Conservation (phyloP, 2,888 invertebrate species). For the Chloroclystis v-ata region DNA sequence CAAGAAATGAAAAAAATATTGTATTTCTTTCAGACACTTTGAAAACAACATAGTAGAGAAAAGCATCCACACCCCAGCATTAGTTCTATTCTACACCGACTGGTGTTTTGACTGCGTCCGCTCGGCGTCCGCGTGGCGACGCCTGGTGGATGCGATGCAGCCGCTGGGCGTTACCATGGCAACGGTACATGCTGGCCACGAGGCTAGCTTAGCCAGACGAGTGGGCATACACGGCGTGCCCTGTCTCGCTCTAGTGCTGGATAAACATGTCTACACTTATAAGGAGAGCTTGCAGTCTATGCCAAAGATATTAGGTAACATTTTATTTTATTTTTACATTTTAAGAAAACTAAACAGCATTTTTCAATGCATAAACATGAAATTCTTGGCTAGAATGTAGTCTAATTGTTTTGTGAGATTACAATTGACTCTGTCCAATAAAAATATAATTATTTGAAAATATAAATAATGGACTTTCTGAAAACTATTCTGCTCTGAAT, state of each 20-base stretch:
- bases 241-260: conserved; percentile 86
- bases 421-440: too few species aligned
- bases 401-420: too few species aligned
- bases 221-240: conserved; percentile 90
- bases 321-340: neutral
- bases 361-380: too few species aligned
- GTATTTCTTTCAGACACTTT: conserved; percentile 88
- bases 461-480: too few species aligned
- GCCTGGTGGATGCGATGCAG: conserved; percentile 90
- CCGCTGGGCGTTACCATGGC: conserved; percentile 89
- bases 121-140: conserved; percentile 90
- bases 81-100: conserved; percentile 95
- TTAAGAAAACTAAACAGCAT: too few species aligned
- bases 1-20: too few species aligned
- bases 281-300: conserved; percentile 88
- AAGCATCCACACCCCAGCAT: conserved; percentile 87
- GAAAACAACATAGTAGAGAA: conserved; percentile 92
- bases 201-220: conserved; percentile 85
- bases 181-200: conserved; percentile 89
- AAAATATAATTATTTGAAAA: too few species aligned
- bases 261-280: conserved; percentile 90
- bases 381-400: too few species aligned
- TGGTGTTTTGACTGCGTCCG: conserved; percentile 96
- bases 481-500: too few species aligned
- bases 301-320: conserved; percentile 86